Evolutionary conservation across 2,797 vertebrate genomes (phyloP), one percentile per base, ranked within the genome.

Genomic region (Heliangelus exortis): DNA sequence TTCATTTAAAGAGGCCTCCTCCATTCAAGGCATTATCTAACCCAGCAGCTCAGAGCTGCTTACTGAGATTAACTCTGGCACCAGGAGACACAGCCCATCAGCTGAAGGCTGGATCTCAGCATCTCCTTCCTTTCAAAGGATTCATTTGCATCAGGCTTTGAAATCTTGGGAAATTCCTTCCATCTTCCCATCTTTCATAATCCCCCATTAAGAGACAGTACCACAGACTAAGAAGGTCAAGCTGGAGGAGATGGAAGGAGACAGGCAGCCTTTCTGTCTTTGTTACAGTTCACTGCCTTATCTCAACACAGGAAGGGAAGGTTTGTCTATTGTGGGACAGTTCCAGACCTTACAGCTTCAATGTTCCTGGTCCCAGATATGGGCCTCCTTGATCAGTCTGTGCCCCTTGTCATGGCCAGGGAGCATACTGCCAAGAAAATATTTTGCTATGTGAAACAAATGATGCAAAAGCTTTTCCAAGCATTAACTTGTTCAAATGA

Each of bases 1-100:
- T 95, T 77, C 91, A 74, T 86, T 74, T 93, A 91, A 87, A 92
- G 91, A 62, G 90, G 91, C 78, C 80, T 67, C 33, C 50, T 69
- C 51, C 81, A 75, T 59, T 78, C 74, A 34, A 90, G 34, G 58
- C 82, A 85, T 92, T 80, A 93, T 77, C 83, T 77, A 77, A 36
- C 47, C 53, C 85, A 89, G 89, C 86, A 87, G 69, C 76, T 92
- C 79, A 90, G 90, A 94, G 77, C 62, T 84, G 71, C 51, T 96
- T 93, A 92, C 76, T 1, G 2, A 54, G 92, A 95, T 96, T 95
- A 93, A 84, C n/a, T 69, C 75, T 53, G 43, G 53, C 84, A 93
- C 84, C 88, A 84, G 1, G 1, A 92, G 90, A 85, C 88, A 71
- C 66, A 87, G 85, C 69, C 84, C 34, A 31, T 82, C 55, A 90